Percentiles rank a stretch among this genome's conserved stretches.
Conservation (phyloP, 2,797 vertebrate species). For the Mormyrops boulengeri region DNA sequence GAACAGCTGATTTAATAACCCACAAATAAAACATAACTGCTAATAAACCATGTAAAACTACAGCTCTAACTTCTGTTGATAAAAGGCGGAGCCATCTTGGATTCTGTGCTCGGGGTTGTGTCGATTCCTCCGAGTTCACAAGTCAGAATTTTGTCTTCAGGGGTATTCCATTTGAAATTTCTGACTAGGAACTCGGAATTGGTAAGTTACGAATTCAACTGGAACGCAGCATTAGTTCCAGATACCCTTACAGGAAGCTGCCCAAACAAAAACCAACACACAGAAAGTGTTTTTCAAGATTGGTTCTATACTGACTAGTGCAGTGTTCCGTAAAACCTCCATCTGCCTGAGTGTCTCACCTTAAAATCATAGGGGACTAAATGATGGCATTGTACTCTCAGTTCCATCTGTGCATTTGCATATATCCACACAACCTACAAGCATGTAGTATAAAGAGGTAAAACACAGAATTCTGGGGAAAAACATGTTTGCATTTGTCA, state of each 20-base stretch:
- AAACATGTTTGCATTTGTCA: constrained; percentile 2
- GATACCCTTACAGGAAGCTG: not conserved
- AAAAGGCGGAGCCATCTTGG: not conserved
- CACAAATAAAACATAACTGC: not conserved
- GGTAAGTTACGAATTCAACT: not conserved
- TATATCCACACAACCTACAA: not conserved
- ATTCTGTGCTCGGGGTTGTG: not conserved
- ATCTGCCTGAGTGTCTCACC: constrained; percentile 1
- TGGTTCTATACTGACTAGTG: not conserved
- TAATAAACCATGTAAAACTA: not conserved
- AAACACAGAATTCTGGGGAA: not conserved
- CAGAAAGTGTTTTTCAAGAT: not conserved
- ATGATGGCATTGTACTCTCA: not conserved
- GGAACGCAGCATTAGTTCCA: not conserved
- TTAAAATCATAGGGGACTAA: not conserved
- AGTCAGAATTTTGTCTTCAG: not conserved
- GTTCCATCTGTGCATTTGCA: constrained; percentile 17
- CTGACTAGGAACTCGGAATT: not conserved
- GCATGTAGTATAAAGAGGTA: not conserved
- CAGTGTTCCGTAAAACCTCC: not conserved
- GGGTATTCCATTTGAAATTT: not conserved
- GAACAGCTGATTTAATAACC: not conserved
- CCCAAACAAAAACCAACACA: not conserved
- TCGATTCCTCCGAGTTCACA: not conserved
- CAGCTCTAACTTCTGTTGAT: not conserved